Conservation (phyloP, 1,140 invertebrate genomes). For the Cataglyphis hispanica region DNA sequence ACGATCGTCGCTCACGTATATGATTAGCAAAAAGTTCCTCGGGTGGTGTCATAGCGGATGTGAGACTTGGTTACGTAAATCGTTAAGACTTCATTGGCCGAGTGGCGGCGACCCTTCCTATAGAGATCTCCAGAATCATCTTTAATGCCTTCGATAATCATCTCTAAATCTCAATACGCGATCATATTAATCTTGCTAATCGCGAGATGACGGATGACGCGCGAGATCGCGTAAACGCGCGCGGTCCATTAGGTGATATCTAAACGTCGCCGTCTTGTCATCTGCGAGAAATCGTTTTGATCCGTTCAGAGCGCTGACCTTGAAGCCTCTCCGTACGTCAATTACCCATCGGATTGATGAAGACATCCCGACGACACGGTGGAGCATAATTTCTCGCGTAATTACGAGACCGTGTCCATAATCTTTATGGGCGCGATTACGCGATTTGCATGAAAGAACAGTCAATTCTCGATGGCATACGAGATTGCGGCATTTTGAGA, state of each 20-base stretch:
- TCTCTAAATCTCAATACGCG: constrained; percentile 75
- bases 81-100: constrained; percentile 82
- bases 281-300: constrained; percentile 45
- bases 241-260: too few species aligned
- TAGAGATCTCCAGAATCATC: constrained; percentile 78
- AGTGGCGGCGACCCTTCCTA: constrained; percentile 76
- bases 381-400: constrained; percentile 26
- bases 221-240: too few species aligned
- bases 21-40: constrained; percentile 58
- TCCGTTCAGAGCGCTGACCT: constrained; percentile 30
- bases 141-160: constrained; percentile 75
- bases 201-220: background rate
- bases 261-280: background rate
- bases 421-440: constrained; percentile 16
- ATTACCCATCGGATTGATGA: constrained; percentile 44
- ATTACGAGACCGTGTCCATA: constrained; percentile 5
- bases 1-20: background rate
- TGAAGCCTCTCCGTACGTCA: constrained; percentile 11
- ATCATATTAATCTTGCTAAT: constrained; percentile 36
- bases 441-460: constrained; percentile 25
- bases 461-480: background rate
- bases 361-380: constrained; percentile 20
- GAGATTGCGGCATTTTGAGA: background rate
- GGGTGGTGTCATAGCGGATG: constrained; percentile 35
- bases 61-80: constrained; percentile 82